These are phyloP conservation scores for Hippopotamus amphibius DNA, from an alignment of 2,113 vertebrate species.

Conservation along the genomic window DNA sequence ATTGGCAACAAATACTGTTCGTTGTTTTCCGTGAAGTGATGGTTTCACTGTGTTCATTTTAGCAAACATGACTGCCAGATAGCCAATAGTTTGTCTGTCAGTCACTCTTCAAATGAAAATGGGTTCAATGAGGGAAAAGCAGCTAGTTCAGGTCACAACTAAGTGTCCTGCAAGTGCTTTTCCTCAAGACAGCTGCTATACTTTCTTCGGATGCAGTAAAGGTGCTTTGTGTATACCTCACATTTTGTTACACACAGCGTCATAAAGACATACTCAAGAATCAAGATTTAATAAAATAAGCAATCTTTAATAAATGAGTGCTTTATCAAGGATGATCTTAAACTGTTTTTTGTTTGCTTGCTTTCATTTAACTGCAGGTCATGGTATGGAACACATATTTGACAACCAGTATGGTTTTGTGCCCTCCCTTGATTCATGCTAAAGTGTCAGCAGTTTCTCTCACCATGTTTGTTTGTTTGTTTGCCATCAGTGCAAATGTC, in stretches of 20 bases:
- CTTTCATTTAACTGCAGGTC: not conserved
- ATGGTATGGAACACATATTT: not conserved
- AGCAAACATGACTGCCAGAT: not conserved
- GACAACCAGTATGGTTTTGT: not conserved
- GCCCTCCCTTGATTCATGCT: not conserved
- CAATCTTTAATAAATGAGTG: not conserved
- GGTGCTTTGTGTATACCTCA: not conserved
- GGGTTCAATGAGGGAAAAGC: not conserved
- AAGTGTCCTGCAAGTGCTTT: not conserved
- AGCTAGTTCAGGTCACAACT: not conserved
- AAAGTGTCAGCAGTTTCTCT: not conserved
- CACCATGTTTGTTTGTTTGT: not conserved
- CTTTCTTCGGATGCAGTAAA: not conserved
- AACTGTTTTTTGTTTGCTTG: not conserved
- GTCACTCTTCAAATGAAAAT: not conserved
- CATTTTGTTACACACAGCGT: not conserved
- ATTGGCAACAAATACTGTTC: not conserved
- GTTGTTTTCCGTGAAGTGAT: not conserved
- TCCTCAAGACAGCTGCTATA: not conserved
- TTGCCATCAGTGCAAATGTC: not conserved
- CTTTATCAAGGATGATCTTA: not conserved
- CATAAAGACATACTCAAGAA: not conserved
- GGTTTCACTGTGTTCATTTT: not conserved
- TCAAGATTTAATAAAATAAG: not conserved
- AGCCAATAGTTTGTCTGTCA: not conserved